A percentile compares a stretch with the other conserved stretches of the same genome.
These are phyloP conservation scores for Drosophila setifemur DNA, from an alignment of 1,140 invertebrate genomes.

Conservation along the genomic window DNA sequence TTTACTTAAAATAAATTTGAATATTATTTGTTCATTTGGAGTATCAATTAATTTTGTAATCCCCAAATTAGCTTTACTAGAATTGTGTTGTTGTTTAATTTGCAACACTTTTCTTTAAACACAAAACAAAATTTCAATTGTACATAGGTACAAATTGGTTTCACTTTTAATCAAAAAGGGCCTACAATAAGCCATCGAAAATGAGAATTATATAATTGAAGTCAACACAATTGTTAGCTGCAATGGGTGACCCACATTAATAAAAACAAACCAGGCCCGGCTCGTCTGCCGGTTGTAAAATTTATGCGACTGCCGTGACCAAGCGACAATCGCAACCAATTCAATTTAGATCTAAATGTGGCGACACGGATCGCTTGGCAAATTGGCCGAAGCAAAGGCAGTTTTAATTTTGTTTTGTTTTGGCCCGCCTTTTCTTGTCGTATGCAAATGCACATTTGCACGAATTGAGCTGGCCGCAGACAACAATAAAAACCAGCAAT, in stretches of 20 bases:
- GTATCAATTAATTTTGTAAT: too few species aligned
- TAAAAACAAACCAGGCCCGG: neutral
- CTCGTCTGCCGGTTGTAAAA: constrained; percentile 30
- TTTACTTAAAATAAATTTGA: too few species aligned
- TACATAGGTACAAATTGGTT: too few species aligned
- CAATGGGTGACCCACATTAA: constrained; percentile 24
- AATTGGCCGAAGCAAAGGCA: constrained; percentile 41
- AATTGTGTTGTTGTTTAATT: too few species aligned
- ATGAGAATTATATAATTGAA: too few species aligned
- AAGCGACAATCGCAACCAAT: constrained; percentile 8
- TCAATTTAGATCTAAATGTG: constrained; percentile 55
- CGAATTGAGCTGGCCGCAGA: constrained; percentile 45
- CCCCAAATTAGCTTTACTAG: too few species aligned
- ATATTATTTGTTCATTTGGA: too few species aligned
- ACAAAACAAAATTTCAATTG: too few species aligned
- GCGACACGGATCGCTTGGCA: constrained; percentile 59
- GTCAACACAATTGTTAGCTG: neutral
- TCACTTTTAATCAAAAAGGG: too few species aligned
- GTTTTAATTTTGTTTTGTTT: constrained; percentile 22
- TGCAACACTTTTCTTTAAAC: too few species aligned
- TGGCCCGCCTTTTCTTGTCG: constrained; percentile 38
- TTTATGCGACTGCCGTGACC: constrained; percentile 19
- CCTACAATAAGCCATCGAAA: too few species aligned
- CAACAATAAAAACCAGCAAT: constrained; percentile 53
- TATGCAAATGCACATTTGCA: constrained; percentile 59